phyloP scores from a whole-genome alignment of 2,797 vertebrate species.

The Apodemus agrarius region DNA sequence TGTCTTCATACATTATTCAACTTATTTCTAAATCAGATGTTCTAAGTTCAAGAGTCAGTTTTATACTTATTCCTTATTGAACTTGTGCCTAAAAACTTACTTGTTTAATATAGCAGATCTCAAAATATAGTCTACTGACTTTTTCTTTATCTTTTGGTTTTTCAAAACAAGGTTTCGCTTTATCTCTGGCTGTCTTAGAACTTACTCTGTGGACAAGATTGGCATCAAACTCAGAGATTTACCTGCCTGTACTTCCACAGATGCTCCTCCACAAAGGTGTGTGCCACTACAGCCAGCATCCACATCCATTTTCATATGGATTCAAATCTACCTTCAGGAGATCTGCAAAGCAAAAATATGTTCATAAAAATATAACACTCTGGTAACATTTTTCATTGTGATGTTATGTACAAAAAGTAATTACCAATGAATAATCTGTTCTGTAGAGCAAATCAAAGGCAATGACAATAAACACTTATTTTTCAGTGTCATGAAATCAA shows the following conservation, averaged over 20 bases:
- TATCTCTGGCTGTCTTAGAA: neutral
- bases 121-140: neutral
- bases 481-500: neutral
- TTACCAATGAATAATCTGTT: neutral
- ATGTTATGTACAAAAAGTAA: neutral
- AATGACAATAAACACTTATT: too few relatives aligned
- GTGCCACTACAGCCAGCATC: neutral
- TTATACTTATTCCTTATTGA: neutral
- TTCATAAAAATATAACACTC: neutral
- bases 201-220: neutral
- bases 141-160: neutral
- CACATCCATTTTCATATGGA: neutral
- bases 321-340: neutral
- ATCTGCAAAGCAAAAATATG: neutral
- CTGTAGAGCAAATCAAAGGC: neutral
- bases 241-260: neutral
- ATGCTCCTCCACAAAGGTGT: neutral
- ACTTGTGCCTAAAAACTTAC: neutral
- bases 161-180: neutral
- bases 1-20: neutral
- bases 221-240: neutral
- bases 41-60: neutral
- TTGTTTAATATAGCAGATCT: neutral
- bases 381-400: neutral
- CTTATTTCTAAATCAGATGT: neutral